Percentiles rank a stretch among this genome's conserved stretches.
phyloP scores from a whole-genome alignment of 2,888 invertebrate species.

The Mantis religiosa region DNA sequence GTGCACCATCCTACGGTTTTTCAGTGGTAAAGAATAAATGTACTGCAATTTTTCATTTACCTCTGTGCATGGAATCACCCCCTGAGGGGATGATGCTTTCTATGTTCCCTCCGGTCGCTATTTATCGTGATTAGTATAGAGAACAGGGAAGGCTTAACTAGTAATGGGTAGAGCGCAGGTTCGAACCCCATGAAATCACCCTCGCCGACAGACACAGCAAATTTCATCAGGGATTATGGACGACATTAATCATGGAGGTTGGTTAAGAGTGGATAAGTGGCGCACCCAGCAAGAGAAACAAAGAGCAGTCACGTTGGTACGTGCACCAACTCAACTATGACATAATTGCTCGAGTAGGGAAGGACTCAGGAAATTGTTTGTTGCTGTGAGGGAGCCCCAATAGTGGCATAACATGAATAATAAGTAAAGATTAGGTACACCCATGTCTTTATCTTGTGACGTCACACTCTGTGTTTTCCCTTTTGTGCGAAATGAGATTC shows the following conservation, averaged over 20 bases:
- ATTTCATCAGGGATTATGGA: not conserved
- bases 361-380: not conserved
- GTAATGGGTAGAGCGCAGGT: too few species aligned
- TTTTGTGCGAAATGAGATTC: not conserved
- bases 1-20: too few species aligned
- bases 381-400: not conserved
- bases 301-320: not conserved
- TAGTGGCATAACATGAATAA: not conserved
- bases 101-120: too few species aligned
- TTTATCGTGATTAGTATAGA: too few species aligned
- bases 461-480: not conserved
- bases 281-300: not conserved
- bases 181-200: not conserved
- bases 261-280: not conserved
- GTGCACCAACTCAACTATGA: not conserved
- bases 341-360: not conserved
- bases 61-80: too few species aligned
- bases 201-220: not conserved
- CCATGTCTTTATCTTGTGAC: not conserved
- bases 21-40: too few species aligned
- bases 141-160: too few species aligned
- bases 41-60: too few species aligned
- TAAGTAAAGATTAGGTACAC: not conserved
- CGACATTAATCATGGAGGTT: not conserved
- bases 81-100: too few species aligned